Base-by-base conservation (phyloP, 2,888 invertebrate genomes). In the Volucella inflata region DNA sequence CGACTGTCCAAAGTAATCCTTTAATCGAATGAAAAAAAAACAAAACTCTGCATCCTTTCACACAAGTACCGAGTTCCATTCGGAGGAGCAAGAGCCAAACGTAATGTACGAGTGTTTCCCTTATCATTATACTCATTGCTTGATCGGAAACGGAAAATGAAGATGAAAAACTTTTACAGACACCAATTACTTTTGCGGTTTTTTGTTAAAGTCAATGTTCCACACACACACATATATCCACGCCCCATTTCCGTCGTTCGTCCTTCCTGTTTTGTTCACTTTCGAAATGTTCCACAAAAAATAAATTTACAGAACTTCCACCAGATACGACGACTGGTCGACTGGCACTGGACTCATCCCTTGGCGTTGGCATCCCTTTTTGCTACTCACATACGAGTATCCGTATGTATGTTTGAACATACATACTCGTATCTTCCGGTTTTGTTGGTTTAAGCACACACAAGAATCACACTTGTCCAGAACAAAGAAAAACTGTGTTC, bases 81-180 rank as follows among this genome's bases (percentile, higher is more conserved):
- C 6, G 30, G 6, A 30, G 30, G 30, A 30, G 30, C 30, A 30
- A 70, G 38, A 17, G 50, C 64, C 68, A 42, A 70, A 50, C 38
- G 14, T 64, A 75, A 75, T 75, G 70, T 62, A 59, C 30, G 30
- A 30, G 6, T 30, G 30, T 81, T 81, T 81, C 44, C 62, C 76
- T 81, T 81, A 81, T 81, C 70, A 81, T 81, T 76, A 51, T 68
- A 70, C 76, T 70, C 76, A 64, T 10, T 62, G 62, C 62, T 30
- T 74, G 62, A 74, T 74, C 77, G 83, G 83, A 83, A 77, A 78
- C 78, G 74, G 72, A 78, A 83, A 78, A 83, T 78, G 72, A 83
- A 83, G 83, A 83, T 83, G 83, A 83, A 83, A 83, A 83, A 82
- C 48, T 83, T 83, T 51, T 68, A 78, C 72, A 74, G 83, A 83